A percentile compares a stretch with the other conserved stretches of the same genome.
phyloP scores from a whole-genome alignment of 2,797 vertebrate genomes.

The Helostoma temminkii region DNA sequence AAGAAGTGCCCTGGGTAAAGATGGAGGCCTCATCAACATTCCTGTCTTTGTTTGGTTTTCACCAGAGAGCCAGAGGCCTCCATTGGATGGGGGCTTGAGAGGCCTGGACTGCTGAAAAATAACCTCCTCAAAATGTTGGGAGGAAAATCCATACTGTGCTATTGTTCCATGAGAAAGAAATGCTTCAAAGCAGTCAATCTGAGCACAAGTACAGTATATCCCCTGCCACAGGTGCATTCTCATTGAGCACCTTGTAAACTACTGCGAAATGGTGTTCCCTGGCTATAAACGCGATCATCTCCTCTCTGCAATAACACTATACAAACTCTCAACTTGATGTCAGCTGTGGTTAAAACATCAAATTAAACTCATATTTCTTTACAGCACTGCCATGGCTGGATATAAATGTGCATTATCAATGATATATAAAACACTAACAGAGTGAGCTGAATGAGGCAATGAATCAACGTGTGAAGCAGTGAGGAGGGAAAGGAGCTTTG shows the following conservation, averaged over 20 bases:
- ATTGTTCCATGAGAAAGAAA: conserved; percentile 62
- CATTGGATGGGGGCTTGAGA: conserved; percentile 71
- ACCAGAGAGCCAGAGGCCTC: conserved; percentile 78
- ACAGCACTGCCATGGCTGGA: conserved; percentile 17
- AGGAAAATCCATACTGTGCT: conserved; percentile 69
- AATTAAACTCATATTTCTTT: conserved; percentile 62
- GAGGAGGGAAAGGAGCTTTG: conserved; percentile 3
- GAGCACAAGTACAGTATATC: conserved; percentile 35
- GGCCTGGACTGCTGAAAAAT: conserved; percentile 66
- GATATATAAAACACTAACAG: conserved; percentile 38
- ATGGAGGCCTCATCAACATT: conserved; percentile 84
- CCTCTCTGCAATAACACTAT: conserved; percentile 18
- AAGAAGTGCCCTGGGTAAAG: conserved; percentile 73
- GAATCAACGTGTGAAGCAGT: conserved; percentile 27
- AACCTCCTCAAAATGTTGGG: conserved; percentile 68
- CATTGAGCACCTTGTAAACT: conserved; percentile 42
- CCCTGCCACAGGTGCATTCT: conserved; percentile 15
- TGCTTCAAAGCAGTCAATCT: conserved; percentile 37
- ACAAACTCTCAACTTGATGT: conserved; percentile 42
- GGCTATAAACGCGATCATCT: conserved; percentile 37
- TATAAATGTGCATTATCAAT: conserved; percentile 41
- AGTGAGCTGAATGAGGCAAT: conserved; percentile 49
- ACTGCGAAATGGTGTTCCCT: conserved; percentile 21
- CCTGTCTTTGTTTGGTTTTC: conserved; percentile 83
- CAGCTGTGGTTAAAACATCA: conserved; percentile 50